Evolutionary conservation across 2,113 vertebrate genomes (phyloP), one percentile per base, ranked within the genome.

Genomic region (Tupaia chinensis): DNA sequence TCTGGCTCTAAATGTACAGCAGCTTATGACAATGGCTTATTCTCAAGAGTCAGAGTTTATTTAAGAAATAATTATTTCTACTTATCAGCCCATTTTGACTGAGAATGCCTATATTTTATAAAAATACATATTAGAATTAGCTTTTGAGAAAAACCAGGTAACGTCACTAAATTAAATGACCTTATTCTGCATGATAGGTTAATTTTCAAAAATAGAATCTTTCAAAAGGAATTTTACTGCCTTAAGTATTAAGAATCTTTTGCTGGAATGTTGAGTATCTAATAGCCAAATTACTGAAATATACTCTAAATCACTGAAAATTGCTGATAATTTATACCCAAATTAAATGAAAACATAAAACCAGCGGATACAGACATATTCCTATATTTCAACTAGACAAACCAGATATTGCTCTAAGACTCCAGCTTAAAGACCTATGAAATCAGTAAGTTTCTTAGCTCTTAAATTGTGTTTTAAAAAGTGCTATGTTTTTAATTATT

Each of bases 1-100:
- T 44, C 44, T 44, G 44, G 44, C 27, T 44, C 13, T 5, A 34
- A 1, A 10, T 29, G 34, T 63, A 61, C 9, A 74, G 68, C 23
- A 34, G 13, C 22, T 2, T 11, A 86, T 5, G 56, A 29, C 27
- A 3, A 15, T 10, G 29, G 22, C 74, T 90, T 14, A 70, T 53
- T 61, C 25, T n/a, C 44, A 83, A 63, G 29, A 58, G n/a, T 34
- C 63, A 27, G 79, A 73, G n/a, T 88, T 81, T 79, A 81, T 32
- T 78, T 91, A 78, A 61, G 27, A 94, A 95, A 81, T n/a, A 76
- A 73, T 25, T 69, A 73, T 88, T 88, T 95, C 66, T 88, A 54
- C 22, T 70, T 63, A 77, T 29, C 58, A 70, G 80, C 34, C 63
- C 63, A 77, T 66, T 32, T 58, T 66, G 63, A 56, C 22, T 74